Evolutionary conservation across 2,797 vertebrate genomes (phyloP).

Genomic region (Paguma larvata): DNA sequence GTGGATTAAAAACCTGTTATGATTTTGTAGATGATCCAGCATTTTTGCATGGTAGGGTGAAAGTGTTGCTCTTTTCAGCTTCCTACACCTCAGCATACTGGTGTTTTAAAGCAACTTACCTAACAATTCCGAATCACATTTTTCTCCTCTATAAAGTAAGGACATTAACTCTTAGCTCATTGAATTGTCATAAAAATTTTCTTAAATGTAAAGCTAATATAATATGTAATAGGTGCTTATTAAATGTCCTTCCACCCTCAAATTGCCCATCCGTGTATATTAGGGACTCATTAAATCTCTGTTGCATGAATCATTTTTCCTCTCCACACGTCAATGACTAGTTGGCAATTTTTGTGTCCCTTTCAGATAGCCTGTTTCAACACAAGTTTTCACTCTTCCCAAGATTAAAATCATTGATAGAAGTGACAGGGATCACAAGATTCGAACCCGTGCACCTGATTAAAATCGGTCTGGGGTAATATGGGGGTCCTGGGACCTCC

Average conservation of each 20-base stretch:
- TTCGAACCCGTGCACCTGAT: neutral
- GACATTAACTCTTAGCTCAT: neutral
- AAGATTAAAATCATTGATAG: neutral
- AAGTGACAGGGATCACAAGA: neutral
- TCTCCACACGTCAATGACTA: neutral
- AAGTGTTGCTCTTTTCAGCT: neutral
- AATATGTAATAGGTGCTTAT: neutral
- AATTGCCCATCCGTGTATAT: neutral
- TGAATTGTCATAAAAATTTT: neutral
- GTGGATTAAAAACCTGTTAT: neutral
- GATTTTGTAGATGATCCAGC: neutral
- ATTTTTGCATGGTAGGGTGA: neutral
- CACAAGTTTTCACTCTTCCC: neutral
- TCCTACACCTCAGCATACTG: neutral
- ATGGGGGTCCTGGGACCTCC: neutral
- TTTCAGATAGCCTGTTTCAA: neutral
- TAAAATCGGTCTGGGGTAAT: neutral
- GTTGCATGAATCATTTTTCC: neutral
- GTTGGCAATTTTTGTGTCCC: neutral
- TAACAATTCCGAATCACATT: neutral
- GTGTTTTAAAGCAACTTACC: neutral
- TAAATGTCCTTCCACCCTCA: neutral
- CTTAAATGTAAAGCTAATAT: neutral
- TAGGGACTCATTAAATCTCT: neutral
- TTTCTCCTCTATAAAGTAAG: neutral